Evolutionary conservation across 92 coral and sea anemone species (phyloP).

Genomic region (Palythoa grandis): DNA sequence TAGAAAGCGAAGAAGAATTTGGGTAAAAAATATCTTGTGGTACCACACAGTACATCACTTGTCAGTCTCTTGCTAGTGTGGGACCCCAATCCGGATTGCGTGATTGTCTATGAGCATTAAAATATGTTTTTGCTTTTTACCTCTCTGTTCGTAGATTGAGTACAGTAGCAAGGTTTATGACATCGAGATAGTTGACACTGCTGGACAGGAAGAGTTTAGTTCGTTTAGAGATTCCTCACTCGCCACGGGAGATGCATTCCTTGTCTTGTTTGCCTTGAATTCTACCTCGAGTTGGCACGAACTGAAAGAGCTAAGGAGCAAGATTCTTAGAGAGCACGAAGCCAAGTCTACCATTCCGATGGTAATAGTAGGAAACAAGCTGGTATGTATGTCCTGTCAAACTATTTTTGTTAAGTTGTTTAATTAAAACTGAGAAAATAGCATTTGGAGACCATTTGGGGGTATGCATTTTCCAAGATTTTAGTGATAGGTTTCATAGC

Average conservation of each 20-base stretch:
- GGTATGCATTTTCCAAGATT: too few species aligned
- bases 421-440: too few species aligned
- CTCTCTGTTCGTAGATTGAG: conserved; percentile 67
- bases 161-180: conserved; percentile 90
- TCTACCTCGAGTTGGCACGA: conserved; percentile 98
- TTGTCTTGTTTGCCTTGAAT: conserved; percentile 93
- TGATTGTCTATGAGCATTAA: too few species aligned
- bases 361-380: conserved; percentile 92
- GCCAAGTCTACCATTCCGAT: conserved; percentile 78
- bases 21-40: too few species aligned
- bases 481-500: too few species aligned
- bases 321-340: conserved; percentile 90
- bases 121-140: not conserved
- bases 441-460: too few species aligned
- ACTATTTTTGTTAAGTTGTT: too few species aligned
- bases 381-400: conserved; percentile 60
- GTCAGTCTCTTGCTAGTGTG: too few species aligned
- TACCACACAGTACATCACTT: too few species aligned
- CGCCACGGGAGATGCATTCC: conserved; percentile 98
- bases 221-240: conserved; percentile 98
- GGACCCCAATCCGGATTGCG: too few species aligned
- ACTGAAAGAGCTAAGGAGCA: conserved; percentile 91
- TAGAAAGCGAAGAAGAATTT: too few species aligned
- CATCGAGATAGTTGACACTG: conserved; percentile 97
- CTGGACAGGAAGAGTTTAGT: conserved; percentile 98